These are phyloP conservation scores for Zoanthus solanderi DNA, from an alignment of 92 coral and sea anemone genomes.

Conservation along the genomic window DNA sequence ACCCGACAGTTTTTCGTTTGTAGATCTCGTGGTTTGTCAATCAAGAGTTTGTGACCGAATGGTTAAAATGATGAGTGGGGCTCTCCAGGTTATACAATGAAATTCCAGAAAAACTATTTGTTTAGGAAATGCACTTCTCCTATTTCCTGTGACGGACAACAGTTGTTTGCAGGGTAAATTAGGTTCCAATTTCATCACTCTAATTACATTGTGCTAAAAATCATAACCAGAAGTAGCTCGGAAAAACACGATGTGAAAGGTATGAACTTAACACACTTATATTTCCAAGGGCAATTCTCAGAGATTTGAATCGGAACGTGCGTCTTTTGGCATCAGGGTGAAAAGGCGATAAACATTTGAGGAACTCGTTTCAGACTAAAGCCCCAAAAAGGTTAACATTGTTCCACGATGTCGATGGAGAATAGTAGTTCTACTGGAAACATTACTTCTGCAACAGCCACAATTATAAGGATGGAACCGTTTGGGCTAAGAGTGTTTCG, in stretches of 20 bases:
- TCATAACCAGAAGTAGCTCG: slow-evolving; percentile 28
- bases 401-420: slow-evolving; percentile 13
- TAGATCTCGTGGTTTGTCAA: background rate
- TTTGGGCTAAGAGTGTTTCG: slow-evolving; percentile 86
- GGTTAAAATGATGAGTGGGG: slow-evolving; percentile 6
- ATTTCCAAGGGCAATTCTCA: background rate
- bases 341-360: slow-evolving; percentile 30
- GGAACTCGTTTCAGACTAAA: background rate
- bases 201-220: slow-evolving; percentile 44
- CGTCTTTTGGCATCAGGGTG: background rate
- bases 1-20: background rate
- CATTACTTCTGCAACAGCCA: background rate
- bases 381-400: background rate
- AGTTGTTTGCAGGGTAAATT: slow-evolving; percentile 41
- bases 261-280: background rate
- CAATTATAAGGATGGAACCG: slow-evolving; percentile 68
- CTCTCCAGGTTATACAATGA: slow-evolving; percentile 33
- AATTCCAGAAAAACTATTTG: slow-evolving; percentile 50
- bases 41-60: slow-evolving; percentile 7
- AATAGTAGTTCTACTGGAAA: slow-evolving; percentile 18
- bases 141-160: slow-evolving; percentile 43
- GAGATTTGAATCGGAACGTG: background rate
- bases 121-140: slow-evolving; percentile 39
- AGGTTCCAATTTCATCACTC: slow-evolving; percentile 49
- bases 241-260: background rate